Conservation (phyloP, 2,113 vertebrate species). For the Pterophyllum scalare region DNA sequence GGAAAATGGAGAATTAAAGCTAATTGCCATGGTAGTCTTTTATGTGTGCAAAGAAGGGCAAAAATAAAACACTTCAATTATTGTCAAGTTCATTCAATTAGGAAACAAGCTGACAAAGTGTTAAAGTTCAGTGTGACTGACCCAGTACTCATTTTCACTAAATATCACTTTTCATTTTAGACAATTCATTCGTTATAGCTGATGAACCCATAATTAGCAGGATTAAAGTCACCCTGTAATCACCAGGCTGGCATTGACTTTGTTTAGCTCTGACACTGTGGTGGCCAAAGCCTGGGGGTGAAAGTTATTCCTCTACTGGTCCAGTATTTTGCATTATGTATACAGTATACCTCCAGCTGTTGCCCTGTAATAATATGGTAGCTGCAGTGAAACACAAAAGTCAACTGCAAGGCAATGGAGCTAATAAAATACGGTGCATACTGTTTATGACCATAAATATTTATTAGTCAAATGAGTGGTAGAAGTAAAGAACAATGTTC, state of each 20-base stretch:
- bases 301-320: background rate
- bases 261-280: constrained; percentile 26
- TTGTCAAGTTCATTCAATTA: constrained; percentile 79
- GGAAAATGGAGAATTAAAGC: constrained; percentile 81
- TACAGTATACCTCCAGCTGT: background rate
- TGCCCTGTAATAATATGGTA: too few species aligned
- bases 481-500: background rate
- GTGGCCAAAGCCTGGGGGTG: background rate
- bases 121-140: constrained; percentile 61
- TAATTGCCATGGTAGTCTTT: constrained; percentile 96
- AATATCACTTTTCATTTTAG: constrained; percentile 57
- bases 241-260: background rate
- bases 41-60: constrained; percentile 83
- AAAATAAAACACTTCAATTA: constrained; percentile 79
- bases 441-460: too few species aligned
- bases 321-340: background rate
- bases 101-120: constrained; percentile 65
- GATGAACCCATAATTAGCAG: constrained; percentile 60
- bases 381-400: too few species aligned
- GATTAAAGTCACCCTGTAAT: constrained; percentile 53
- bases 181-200: constrained; percentile 51
- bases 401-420: too few species aligned
- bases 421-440: too few species aligned
- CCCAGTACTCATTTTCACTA: constrained; percentile 34
- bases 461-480: background rate